Base-by-base conservation (phyloP, 2,797 vertebrate species). In the Tenualosa thibaudeaui region DNA sequence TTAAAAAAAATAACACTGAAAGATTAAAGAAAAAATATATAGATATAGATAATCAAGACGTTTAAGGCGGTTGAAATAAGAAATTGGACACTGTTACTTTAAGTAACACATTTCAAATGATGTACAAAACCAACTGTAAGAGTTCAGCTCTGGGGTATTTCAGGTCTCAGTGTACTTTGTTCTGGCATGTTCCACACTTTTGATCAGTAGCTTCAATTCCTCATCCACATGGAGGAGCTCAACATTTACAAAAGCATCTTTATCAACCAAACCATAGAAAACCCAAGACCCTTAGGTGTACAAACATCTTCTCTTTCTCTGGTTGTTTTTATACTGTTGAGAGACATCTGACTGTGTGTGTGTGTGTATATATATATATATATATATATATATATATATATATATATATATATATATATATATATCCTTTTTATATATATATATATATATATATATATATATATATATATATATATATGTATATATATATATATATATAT, bases 21-120 rank as follows among this genome's bases (percentile, higher is more conserved):
- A 94, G 91, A 86, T 75, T 62, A 94, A 93, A 93, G 86, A 91
- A 94, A 91, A 86, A 87, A 88, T 93, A 95, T 93, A 94, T 86
- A 93, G 93, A 88, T 94, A 94, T 92, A 94, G 90, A 93, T 93
- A 93, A 93, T 91, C 91, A 92, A 95, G 94, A 96, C 93, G 93
- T 93, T 96, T 96, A 96, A 96, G 96, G 96, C 96, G 93, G 92
- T 95, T 95, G 92, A 95, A 95, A 94, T 93, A 91, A 92, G 93
- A 94, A 94, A 92, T 94, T 86, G 89, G 89, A 95, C 91, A 93
- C 92, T 92, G 91, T 93, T 92, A 91, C 86, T 84, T 89, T 82
- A 81, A 75, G 78, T 87, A 84, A 94, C 90, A 91, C 86, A 91
- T 92, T 89, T 90, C 84, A 92, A 92, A 88, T 89, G 88, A 93